Percentiles rank a stretch among this genome's conserved stretches.
These are phyloP conservation scores for Etheostoma spectabile DNA, from an alignment of 2,113 vertebrate species.

Conservation along the genomic window DNA sequence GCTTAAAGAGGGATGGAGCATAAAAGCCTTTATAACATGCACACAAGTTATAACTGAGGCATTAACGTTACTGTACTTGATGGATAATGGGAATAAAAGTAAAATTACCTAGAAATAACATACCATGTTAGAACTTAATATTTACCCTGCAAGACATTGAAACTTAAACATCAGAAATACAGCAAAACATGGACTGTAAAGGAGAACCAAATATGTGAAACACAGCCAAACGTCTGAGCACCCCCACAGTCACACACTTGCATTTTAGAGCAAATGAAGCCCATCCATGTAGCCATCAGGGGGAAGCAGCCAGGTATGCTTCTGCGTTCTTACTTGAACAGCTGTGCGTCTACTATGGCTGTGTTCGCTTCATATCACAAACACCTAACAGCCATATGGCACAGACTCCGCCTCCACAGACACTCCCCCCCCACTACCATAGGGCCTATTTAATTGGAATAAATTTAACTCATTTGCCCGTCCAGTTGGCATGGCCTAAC, in stretches of 20 bases:
- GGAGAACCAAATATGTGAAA: neutral
- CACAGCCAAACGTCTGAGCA: neutral
- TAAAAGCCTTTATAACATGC: neutral
- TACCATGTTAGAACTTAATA: neutral
- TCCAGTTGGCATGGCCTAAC: slow-evolving; percentile 33
- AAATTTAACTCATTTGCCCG: slow-evolving; percentile 66
- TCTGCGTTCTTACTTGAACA: slow-evolving; percentile 31
- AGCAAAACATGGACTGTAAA: too few species aligned
- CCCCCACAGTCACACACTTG: neutral
- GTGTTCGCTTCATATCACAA: slow-evolving; percentile 19
- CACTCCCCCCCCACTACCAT: neutral
- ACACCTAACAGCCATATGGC: slow-evolving; percentile 47
- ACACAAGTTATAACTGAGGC: neutral
- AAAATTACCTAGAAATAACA: neutral
- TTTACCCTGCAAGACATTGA: neutral
- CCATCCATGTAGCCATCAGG: slow-evolving; percentile 24
- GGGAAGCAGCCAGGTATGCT: slow-evolving; percentile 24
- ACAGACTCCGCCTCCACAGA: slow-evolving; percentile 1
- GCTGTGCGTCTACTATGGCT: slow-evolving; percentile 31
- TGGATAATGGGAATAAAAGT: neutral
- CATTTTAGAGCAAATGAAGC: slow-evolving; percentile 37
- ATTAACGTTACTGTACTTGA: neutral
- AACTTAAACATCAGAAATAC: neutral
- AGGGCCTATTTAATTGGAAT: slow-evolving; percentile 62
- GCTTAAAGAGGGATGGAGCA: neutral